Evolutionary conservation across 2,797 vertebrate genomes (phyloP).

Genomic region (Ceyx erithaca): DNA sequence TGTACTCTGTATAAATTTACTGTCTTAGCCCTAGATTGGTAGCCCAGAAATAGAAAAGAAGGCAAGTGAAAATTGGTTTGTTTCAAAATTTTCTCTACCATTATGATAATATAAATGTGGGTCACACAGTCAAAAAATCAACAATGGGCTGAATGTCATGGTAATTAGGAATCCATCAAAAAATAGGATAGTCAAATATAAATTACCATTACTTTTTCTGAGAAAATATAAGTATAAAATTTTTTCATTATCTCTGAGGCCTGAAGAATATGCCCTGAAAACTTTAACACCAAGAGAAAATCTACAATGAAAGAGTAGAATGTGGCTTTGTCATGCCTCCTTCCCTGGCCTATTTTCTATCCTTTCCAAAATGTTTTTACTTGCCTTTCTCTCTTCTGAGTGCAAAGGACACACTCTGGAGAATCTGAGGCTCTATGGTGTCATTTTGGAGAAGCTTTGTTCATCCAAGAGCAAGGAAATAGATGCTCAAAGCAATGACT

Average conservation of each 20-base stretch:
- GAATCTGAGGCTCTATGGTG: background rate
- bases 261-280: background rate
- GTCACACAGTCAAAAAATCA: background rate
- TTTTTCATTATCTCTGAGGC: background rate
- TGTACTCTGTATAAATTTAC: background rate
- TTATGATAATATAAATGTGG: background rate
- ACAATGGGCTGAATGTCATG: fast-evolving
- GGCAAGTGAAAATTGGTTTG: background rate
- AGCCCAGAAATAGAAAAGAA: background rate
- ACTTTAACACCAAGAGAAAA: background rate
- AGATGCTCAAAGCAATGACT: background rate
- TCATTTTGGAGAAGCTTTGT: background rate
- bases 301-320: background rate
- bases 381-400: background rate
- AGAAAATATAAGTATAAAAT: background rate
- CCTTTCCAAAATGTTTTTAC: background rate
- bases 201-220: background rate
- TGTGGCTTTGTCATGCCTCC: background rate
- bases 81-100: background rate
- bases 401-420: background rate
- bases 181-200: background rate
- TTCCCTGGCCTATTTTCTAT: background rate
- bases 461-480: background rate
- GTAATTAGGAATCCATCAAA: background rate
- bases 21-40: background rate